Conservation (phyloP, 2,888 invertebrate genomes). For the Catocala sponsa region DNA sequence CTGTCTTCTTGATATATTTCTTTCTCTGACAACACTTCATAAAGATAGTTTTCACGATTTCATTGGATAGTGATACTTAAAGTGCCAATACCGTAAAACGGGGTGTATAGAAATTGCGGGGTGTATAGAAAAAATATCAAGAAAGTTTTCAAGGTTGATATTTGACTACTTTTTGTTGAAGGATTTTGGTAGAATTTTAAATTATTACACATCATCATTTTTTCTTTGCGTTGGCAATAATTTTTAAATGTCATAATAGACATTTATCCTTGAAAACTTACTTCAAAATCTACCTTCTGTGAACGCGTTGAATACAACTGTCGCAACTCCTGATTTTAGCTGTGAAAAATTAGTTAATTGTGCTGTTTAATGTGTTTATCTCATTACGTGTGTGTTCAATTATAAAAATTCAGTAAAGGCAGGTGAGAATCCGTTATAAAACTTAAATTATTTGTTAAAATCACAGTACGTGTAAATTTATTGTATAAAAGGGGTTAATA, state of each 20-base stretch:
- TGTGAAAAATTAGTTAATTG: slow-evolving; percentile 11
- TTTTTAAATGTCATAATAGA: slow-evolving; percentile 19
- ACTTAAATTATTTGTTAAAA: slow-evolving; percentile 16
- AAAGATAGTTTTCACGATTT: no score
- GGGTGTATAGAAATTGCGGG: slow-evolving; percentile 13
- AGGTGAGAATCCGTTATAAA: slow-evolving; percentile 24
- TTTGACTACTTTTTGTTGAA: slow-evolving; percentile 19
- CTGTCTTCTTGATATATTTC: no score
- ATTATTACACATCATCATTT: slow-evolving; percentile 18
- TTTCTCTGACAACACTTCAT: no score
- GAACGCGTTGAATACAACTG: slow-evolving; percentile 19
- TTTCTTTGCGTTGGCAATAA: slow-evolving; percentile 23
- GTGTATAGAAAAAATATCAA: slow-evolving; percentile 20
- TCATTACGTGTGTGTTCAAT: slow-evolving; percentile 18
- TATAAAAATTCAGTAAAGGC: slow-evolving; percentile 26
- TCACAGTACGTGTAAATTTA: slow-evolving; percentile 20
- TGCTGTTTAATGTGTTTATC: slow-evolving; percentile 17
- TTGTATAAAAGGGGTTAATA: slow-evolving; percentile 25
- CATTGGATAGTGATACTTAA: no score
- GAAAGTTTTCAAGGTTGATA: slow-evolving; percentile 16
- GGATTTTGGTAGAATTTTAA: slow-evolving; percentile 26
- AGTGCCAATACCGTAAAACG: slow-evolving; percentile 1
- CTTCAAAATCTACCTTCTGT: slow-evolving; percentile 21
- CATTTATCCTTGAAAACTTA: slow-evolving; percentile 6
- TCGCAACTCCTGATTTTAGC: slow-evolving; percentile 18